Percentiles rank a stretch among this genome's conserved stretches.
phyloP scores from a whole-genome alignment of 2,888 invertebrate genomes.

The Sinodicranocentrus sp. region DNA sequence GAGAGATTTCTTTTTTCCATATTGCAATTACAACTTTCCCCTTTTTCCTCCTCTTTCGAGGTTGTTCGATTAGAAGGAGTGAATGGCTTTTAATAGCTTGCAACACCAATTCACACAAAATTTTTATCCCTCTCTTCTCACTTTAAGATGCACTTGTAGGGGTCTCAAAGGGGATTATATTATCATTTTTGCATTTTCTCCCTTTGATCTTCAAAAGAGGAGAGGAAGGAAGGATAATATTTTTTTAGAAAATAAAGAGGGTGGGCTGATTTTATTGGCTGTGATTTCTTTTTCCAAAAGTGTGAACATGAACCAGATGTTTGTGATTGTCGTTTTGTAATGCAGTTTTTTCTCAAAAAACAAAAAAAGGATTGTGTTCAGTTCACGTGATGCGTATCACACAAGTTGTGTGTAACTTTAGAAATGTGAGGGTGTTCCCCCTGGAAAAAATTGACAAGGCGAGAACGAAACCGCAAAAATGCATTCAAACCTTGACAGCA shows the following conservation, averaged over 20 bases:
- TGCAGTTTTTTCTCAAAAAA: too few species aligned
- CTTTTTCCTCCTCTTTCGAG: slow-evolving; percentile 22
- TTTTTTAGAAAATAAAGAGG: not conserved
- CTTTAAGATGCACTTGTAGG: slow-evolving; percentile 46
- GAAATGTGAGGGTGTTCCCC: too few species aligned
- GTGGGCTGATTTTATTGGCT: slow-evolving; percentile 2
- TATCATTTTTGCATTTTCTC: slow-evolving; percentile 14
- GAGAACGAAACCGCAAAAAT: not conserved
- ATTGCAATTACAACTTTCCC: not conserved
- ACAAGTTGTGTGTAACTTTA: too few species aligned
- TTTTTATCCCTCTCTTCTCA: slow-evolving; percentile 46
- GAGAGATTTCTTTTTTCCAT: slow-evolving; percentile 9
- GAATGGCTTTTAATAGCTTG: slow-evolving; percentile 61
- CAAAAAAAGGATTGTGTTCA: not conserved
- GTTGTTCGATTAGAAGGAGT: slow-evolving; percentile 45
- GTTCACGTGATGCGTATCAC: not conserved
- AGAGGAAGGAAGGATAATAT: not conserved
- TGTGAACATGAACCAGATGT: not conserved
- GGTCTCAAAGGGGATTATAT: slow-evolving; percentile 24
- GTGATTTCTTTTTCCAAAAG: slow-evolving; percentile 20
- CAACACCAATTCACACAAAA: slow-evolving; percentile 52
- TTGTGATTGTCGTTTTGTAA: not conserved
- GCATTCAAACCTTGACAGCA: not conserved
- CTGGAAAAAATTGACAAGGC: slow-evolving; percentile 13
- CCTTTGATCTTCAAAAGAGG: not conserved